Percentiles rank a stretch among this genome's conserved stretches.
Conservation (phyloP, 1,140 invertebrate species). For the Ooceraea biroi region DNA sequence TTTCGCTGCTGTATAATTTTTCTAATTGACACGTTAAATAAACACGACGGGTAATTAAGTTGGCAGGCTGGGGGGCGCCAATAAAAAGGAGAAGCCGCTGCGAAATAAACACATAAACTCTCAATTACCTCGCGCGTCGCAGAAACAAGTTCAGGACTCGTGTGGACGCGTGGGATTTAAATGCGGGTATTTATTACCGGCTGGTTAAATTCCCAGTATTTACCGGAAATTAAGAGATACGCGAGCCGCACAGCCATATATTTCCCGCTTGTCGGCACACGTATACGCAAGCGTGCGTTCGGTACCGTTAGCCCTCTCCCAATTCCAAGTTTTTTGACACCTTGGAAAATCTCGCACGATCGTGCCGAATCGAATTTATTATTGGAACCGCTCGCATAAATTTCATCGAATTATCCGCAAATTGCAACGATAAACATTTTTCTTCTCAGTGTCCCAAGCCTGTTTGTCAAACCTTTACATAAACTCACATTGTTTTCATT, state of each 20-base stretch:
- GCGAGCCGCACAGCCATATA: conserved; percentile 54
- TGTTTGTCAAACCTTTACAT: too few relatives aligned
- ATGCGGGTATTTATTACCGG: conserved; percentile 60
- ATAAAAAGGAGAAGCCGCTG: conserved; percentile 41
- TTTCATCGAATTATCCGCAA: neutral
- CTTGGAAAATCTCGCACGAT: conserved; percentile 19
- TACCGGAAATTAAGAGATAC: conserved; percentile 63
- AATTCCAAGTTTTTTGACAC: conserved; percentile 33
- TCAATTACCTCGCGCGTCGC: conserved; percentile 58
- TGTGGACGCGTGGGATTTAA: conserved; percentile 58
- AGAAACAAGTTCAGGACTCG: conserved; percentile 60
- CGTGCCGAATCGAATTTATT: conserved; percentile 1
- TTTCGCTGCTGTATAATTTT: conserved; percentile 22
- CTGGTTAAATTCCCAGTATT: conserved; percentile 63
- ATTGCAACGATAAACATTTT: neutral
- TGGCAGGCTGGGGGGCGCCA: neutral
- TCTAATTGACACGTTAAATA: conserved; percentile 61
- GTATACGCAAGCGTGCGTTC: conserved; percentile 21
- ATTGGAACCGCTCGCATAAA: neutral
- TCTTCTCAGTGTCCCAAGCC: neutral
- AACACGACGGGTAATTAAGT: conserved; percentile 55
- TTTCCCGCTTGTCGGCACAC: conserved; percentile 50
- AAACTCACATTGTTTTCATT: too few relatives aligned
- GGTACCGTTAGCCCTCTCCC: conserved; percentile 15
- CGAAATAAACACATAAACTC: conserved; percentile 53